These are phyloP conservation scores for Phymanthus crucifer DNA, from an alignment of 92 coral and sea anemone species.

Conservation along the genomic window DNA sequence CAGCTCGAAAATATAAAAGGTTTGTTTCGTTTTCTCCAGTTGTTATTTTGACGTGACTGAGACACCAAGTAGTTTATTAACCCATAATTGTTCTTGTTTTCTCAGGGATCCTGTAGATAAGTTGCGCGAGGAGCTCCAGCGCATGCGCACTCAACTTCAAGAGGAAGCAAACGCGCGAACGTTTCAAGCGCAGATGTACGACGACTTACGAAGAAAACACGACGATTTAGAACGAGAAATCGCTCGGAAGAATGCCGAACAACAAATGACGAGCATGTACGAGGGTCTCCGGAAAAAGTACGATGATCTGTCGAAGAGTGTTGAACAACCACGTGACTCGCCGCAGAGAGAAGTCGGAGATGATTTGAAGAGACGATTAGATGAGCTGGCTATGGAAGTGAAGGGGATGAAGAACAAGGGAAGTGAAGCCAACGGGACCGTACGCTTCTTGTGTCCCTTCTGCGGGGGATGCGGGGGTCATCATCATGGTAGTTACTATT, in stretches of 20 bases:
- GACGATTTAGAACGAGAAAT: conserved; percentile 88
- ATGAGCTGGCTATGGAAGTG: conserved; percentile 66
- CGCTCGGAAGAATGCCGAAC: conserved; percentile 83
- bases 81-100: neutral
- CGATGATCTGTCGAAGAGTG: conserved; percentile 69
- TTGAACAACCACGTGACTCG: conserved; percentile 36
- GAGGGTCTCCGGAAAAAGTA: conserved; percentile 80
- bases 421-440: conserved; percentile 33
- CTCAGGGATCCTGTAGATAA: conserved; percentile 80
- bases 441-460: conserved; percentile 85
- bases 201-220: conserved; percentile 90
- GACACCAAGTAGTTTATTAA: neutral
- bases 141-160: conserved; percentile 71
- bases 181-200: conserved; percentile 78
- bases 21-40: conserved; percentile 7
- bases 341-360: conserved; percentile 49
- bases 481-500: conserved; percentile 76
- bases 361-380: conserved; percentile 66
- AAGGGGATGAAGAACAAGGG: conserved; percentile 50
- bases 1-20: conserved; percentile 71
- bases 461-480: conserved; percentile 76
- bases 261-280: conserved; percentile 82
- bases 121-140: conserved; percentile 75
- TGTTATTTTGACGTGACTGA: neutral
- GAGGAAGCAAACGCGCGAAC: conserved; percentile 75